Evolutionary conservation across 2,113 vertebrate species (phyloP), one percentile per base, ranked within the genome.

Genomic region (Otolemur garnettii): DNA sequence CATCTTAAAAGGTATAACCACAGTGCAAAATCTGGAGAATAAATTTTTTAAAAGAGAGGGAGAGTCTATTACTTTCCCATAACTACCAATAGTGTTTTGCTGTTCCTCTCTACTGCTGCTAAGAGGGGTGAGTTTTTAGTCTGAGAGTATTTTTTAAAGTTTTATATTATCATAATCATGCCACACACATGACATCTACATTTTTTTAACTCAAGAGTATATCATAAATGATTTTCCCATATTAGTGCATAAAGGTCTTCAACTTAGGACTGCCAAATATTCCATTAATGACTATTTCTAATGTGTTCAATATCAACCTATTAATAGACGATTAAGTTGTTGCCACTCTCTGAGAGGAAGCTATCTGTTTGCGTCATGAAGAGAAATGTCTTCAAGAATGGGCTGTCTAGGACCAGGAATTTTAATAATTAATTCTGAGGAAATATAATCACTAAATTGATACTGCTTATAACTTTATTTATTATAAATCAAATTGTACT

Each of bases 401-500:
- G 45, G 45, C 9, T 50, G 45, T 50, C 8, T 50, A 91, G 14
- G 11, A 87, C 11, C 33, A 82, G 33, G 14, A 72, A 62, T 90
- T 96, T 59, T 82, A n/a, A 79, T 85, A 60, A 93, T 87, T 90
- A 90, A 68, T 82, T 85, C 53, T 91, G 57, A 93, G 60, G 77
- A 45, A 18, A 45, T n/a, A 68, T 4, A 78, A 80, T 3, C 30
- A 81, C 18, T 59, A 75, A 95, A 93, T 95, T 62, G 82, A 90
- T 77, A 90, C 6, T 72, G 55, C 14, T 50, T 92, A 15, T 33
- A 75, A 72, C 26, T 90, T 87, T 90, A 77, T 75, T 96, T 87
- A 62, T 93, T 87, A 64, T 82, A 92, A 93, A 38, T 4, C 42
- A 90, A 92, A 91, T 60, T 93, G 4, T 72, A 92, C 57, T 97